phyloP scores from a whole-genome alignment of 2,113 vertebrate genomes.

The Entomyzon cyanotis region DNA sequence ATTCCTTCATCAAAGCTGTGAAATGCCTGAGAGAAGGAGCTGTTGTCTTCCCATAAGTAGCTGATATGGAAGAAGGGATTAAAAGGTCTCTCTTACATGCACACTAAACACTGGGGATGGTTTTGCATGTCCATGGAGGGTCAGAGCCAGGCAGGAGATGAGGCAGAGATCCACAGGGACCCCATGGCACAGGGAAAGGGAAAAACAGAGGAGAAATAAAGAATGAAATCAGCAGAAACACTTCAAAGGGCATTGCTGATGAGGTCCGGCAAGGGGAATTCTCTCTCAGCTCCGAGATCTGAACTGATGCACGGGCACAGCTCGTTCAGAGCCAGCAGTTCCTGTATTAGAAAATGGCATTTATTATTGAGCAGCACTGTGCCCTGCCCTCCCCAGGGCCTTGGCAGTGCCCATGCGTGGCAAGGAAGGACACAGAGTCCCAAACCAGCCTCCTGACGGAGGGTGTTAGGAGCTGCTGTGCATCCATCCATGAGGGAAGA shows the following conservation, averaged over 20 bases:
- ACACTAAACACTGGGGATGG: accelerated
- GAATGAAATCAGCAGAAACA: neutral
- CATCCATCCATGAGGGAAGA: neutral
- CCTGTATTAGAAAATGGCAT: neutral
- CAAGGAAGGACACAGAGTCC: neutral
- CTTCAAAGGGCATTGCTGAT: slow-evolving; percentile 5
- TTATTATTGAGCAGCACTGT: neutral
- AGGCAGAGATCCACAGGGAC: neutral
- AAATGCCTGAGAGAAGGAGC: neutral
- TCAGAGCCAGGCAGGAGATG: neutral
- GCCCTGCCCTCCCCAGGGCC: neutral
- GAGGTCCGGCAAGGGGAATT: neutral
- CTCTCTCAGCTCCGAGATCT: neutral
- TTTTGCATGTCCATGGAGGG: accelerated
- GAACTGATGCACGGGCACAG: neutral
- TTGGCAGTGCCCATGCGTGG: neutral
- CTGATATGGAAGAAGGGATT: neutral
- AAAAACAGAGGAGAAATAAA: neutral
- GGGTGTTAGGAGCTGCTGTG: neutral
- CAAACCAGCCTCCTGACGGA: neutral
- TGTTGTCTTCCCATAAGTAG: neutral
- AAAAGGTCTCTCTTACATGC: neutral
- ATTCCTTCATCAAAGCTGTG: neutral
- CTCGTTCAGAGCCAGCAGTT: neutral
- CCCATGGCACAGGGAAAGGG: neutral